Percentiles rank a stretch among this genome's conserved stretches.
Evolutionary conservation across 1,140 invertebrate genomes (phyloP).

Genomic region (Oryctes rhinoceros): DNA sequence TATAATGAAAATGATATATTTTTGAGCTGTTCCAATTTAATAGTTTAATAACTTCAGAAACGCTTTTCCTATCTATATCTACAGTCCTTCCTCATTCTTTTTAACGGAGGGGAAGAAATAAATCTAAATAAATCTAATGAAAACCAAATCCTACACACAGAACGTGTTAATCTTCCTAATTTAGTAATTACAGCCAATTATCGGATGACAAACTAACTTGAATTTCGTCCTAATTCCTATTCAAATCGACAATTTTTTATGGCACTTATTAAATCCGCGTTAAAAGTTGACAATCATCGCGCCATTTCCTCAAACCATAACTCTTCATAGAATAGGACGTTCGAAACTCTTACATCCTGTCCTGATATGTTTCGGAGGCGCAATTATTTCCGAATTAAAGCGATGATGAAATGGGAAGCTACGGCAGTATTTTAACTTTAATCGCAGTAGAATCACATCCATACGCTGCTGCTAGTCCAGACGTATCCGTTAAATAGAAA

Average conservation of each 20-base stretch:
- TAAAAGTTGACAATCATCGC: background rate
- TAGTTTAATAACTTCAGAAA: too few species aligned
- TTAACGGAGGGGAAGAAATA: background rate
- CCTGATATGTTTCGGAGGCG: background rate
- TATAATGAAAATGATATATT: too few species aligned
- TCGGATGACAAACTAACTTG: background rate
- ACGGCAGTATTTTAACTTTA: background rate
- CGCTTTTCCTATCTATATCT: too few species aligned
- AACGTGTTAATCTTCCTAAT: background rate
- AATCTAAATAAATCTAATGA: background rate
- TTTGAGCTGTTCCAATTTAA: too few species aligned
- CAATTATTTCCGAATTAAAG: background rate
- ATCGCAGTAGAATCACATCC: background rate
- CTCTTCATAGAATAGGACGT: background rate
- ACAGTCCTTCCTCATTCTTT: too few species aligned
- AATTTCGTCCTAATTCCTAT: background rate
- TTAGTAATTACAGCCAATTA: background rate
- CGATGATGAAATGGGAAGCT: background rate
- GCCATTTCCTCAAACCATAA: constrained; percentile 14
- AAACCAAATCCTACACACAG: background rate
- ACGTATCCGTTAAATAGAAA: background rate
- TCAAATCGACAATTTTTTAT: background rate
- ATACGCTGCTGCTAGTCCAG: background rate
- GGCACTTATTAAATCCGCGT: background rate
- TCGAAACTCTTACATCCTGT: constrained; percentile 14